phyloP scores from a whole-genome alignment of 1,140 invertebrate genomes.

The Druon quercuslanigerum region DNA sequence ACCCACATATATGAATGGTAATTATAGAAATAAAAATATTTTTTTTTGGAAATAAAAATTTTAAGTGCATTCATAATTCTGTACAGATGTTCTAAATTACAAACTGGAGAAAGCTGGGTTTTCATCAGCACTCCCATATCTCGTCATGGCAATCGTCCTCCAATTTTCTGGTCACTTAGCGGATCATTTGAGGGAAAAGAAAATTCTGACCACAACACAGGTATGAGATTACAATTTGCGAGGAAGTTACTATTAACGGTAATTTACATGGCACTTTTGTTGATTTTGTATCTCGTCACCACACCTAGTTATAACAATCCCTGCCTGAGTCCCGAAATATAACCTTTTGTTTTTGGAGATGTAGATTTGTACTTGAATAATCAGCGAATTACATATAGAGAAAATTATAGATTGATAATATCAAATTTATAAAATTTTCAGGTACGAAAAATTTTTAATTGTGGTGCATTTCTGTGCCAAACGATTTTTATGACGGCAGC shows the following conservation, averaged over 20 bases:
- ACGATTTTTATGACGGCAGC: constrained; percentile 89
- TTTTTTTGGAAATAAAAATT: not conserved
- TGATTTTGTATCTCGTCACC: no score
- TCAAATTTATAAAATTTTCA: constrained; percentile 42
- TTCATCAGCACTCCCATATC: constrained; percentile 88
- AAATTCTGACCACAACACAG: constrained; percentile 83
- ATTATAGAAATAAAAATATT: constrained; percentile 32
- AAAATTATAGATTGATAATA: no score
- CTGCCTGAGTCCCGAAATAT: no score
- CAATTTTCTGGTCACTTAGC: constrained; percentile 87
- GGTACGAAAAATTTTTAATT: constrained; percentile 85
- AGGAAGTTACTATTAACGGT: no score
- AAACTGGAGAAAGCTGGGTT: constrained; percentile 86
- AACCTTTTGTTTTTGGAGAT: no score
- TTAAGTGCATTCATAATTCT: constrained; percentile 38
- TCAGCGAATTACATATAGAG: no score
- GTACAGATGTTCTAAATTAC: constrained; percentile 82
- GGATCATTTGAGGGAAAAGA: constrained; percentile 82
- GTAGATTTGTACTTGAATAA: no score
- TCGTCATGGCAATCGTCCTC: constrained; percentile 88
- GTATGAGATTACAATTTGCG: constrained; percentile 49
- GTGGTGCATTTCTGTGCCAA: constrained; percentile 86
- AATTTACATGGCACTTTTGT: no score
- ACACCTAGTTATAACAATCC: no score
- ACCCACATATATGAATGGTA: constrained; percentile 93